Percentiles rank a stretch among this genome's conserved stretches.
Conservation (phyloP, 2,113 vertebrate genomes). For the human (Homo sapiens) region GRCh38 chr13:76045001-76045500, state of each 20-base stretch:
- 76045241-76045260: background rate
- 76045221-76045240: background rate
- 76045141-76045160: conserved; percentile 21
- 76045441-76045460: background rate
- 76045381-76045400: background rate
- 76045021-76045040: background rate
- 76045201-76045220: background rate
- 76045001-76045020: background rate
- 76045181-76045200: background rate
- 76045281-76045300: background rate
- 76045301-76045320: background rate
- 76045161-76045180: background rate
- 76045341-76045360: background rate
- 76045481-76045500: background rate
- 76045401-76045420: background rate
- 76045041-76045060: background rate
- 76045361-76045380: background rate
- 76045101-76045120: background rate
- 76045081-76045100: background rate
- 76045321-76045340: background rate
- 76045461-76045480: background rate
- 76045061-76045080: background rate
- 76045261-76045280: background rate
- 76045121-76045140: background rate
- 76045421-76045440: background rate